A percentile compares a stretch with the other conserved stretches of the same genome.
Conservation (phyloP, 1,140 invertebrate species). For the Drosophila gunungcola region DNA sequence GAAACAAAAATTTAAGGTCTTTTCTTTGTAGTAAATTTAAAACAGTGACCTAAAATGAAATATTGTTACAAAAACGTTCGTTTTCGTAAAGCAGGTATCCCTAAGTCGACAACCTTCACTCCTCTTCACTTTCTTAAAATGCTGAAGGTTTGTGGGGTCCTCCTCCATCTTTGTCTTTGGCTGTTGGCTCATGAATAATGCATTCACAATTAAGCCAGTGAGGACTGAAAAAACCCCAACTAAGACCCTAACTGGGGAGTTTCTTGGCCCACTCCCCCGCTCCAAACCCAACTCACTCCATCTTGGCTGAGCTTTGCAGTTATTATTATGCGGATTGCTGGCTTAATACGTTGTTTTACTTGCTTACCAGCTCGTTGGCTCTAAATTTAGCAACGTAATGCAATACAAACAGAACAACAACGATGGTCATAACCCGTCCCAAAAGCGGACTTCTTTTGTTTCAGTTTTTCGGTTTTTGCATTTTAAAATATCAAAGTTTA, state of each 20-base stretch:
- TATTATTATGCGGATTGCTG: slow-evolving; percentile 65
- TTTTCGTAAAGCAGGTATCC: background rate
- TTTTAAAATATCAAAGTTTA: slow-evolving; percentile 77
- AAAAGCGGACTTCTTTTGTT: slow-evolving; percentile 37
- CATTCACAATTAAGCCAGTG: slow-evolving; percentile 78
- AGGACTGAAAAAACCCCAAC: slow-evolving; percentile 44
- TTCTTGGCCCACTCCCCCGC: slow-evolving; percentile 3
- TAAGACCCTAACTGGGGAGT: slow-evolving; percentile 38
- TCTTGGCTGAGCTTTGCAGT: slow-evolving; percentile 43
- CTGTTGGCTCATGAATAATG: slow-evolving; percentile 73
- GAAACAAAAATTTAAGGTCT: no score
- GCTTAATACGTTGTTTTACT: slow-evolving; percentile 48
- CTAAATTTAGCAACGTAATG: slow-evolving; percentile 68
- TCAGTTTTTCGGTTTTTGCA: slow-evolving; percentile 43
- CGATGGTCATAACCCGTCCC: slow-evolving; percentile 12
- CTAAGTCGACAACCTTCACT: background rate
- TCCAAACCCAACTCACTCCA: slow-evolving; percentile 3
- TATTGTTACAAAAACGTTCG: background rate
- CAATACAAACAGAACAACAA: slow-evolving; percentile 51
- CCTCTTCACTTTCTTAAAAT: slow-evolving; percentile 17
- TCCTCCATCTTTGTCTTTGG: slow-evolving; percentile 23
- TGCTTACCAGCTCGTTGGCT: slow-evolving; percentile 57
- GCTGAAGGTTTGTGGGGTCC: slow-evolving; percentile 33
- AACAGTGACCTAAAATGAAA: no score
- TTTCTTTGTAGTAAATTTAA: no score